These are phyloP conservation scores for Notodromas monacha DNA, from an alignment of 2,888 invertebrate species.

Conservation along the genomic window DNA sequence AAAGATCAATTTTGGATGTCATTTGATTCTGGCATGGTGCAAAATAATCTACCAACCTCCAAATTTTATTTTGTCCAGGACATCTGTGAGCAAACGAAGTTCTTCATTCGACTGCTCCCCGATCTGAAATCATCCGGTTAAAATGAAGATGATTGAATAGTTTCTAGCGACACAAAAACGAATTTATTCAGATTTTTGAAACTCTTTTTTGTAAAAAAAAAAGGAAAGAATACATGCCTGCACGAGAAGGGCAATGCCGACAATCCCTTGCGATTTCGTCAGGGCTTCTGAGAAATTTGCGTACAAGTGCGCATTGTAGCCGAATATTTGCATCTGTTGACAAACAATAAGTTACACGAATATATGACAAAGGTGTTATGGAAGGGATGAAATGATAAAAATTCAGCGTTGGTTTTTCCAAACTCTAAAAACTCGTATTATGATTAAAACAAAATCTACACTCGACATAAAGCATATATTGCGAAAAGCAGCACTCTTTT, in stretches of 20 bases:
- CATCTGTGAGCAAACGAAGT: constrained; percentile 58
- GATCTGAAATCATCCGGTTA: constrained; percentile 30
- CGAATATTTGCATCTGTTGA: constrained; percentile 95
- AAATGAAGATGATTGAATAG: too few relatives aligned
- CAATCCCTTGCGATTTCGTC: constrained; percentile 71
- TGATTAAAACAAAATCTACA: background rate
- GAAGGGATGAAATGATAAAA: too few relatives aligned
- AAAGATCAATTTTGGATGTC: background rate
- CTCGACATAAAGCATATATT: too few relatives aligned
- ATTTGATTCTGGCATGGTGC: background rate
- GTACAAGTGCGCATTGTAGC: constrained; percentile 88
- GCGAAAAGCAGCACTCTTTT: too few relatives aligned
- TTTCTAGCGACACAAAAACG: too few relatives aligned
- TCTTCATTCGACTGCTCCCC: constrained; percentile 73
- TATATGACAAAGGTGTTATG: too few relatives aligned
- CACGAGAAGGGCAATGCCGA: constrained; percentile 64
- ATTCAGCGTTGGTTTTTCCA: too few relatives aligned
- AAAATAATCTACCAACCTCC: constrained; percentile 28
- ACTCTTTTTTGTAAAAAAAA: too few relatives aligned
- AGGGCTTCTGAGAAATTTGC: constrained; percentile 79
- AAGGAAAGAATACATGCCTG: constrained; percentile 36
- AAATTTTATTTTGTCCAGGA: constrained; percentile 61
- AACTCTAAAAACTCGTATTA: too few relatives aligned
- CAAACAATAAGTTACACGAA: constrained; percentile 15
- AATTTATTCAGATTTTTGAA: too few relatives aligned